Base-by-base conservation (phyloP, 1,140 invertebrate species). In the Metaphire vulgaris region DNA sequence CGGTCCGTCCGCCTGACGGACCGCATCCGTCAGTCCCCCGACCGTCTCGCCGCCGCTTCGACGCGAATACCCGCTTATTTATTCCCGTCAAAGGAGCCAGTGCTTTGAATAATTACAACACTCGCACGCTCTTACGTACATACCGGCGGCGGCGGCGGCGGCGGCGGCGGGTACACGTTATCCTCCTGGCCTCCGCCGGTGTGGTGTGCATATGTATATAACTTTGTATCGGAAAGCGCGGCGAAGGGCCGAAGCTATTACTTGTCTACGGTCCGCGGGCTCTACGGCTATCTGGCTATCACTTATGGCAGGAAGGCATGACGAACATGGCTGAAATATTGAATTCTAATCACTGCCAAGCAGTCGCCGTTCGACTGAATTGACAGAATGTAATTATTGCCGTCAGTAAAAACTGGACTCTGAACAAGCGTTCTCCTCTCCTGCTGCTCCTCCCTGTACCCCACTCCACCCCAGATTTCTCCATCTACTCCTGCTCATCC, bases 341-440 rank as follows among this genome's bases (percentile, higher is more conserved):
- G 41, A 56, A 56, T 56, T 56, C 41, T 56, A 56, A 56, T 56
- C 41, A 56, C 41, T 56, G 41, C 41, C 41, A 56, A 56, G 41
- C 41, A 56, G 41, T 56, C 41, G 41, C 21, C 41, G 41, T 56
- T 21, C 41, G 41, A 6, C 41, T 56, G 41, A 56, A 56, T 56
- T 56, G 41, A 56, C 41, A 56, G 41, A 56, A 56, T 56, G 41
- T 56, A 56, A 56, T 56, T 56, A 56, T 56, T 56, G 41, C 41
- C 41, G 41, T 56, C 41, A 56, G 41, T 56, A 56, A 56, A 56
- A 56, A 56, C 41, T 56, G 41, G 41, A 56, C 41, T 56, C 41
- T 21, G 41, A 56, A 56, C 41, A 56, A 56, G 6, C 41, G 41
- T 21, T 21, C 41, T 21, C 41, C 21, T 21, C 41, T 56, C 41